Conservation (phyloP, 2,888 invertebrate genomes). For the Microctonus aethiopoides region DNA sequence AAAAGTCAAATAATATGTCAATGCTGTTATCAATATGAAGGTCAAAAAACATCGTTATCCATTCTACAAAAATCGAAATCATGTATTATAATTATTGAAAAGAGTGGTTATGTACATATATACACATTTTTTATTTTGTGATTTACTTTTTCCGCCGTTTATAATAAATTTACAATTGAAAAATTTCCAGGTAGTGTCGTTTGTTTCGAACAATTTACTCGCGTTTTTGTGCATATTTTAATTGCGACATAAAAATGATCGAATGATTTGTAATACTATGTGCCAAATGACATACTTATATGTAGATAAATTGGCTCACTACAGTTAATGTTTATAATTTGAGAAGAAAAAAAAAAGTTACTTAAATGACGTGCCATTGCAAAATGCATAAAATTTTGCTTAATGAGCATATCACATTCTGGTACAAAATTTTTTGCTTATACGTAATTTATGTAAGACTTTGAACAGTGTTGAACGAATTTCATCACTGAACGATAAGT, state of each 20-base stretch:
- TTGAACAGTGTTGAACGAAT: neutral
- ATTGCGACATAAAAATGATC: neutral
- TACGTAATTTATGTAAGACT: neutral
- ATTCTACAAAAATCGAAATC: no score
- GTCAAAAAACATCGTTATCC: no score
- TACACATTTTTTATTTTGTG: no score
- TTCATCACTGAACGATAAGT: neutral
- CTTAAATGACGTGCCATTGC: constrained; percentile 8
- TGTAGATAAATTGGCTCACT: neutral
- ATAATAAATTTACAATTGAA: no score
- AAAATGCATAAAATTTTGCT: neutral
- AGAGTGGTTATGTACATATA: no score
- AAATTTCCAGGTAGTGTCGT: no score
- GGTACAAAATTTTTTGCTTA: neutral
- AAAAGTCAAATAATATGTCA: no score
- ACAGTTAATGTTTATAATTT: neutral
- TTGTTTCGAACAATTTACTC: no score
- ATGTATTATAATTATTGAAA: no score
- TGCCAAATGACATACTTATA: constrained; percentile 10
- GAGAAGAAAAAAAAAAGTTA: neutral
- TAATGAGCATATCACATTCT: neutral
- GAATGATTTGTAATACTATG: constrained; percentile 3
- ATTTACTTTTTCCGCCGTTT: no score
- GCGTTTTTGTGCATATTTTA: neutral
- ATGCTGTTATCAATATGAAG: no score